These are phyloP conservation scores for Sycophaga agraensis DNA, from an alignment of 1,140 invertebrate genomes.

Conservation along the genomic window DNA sequence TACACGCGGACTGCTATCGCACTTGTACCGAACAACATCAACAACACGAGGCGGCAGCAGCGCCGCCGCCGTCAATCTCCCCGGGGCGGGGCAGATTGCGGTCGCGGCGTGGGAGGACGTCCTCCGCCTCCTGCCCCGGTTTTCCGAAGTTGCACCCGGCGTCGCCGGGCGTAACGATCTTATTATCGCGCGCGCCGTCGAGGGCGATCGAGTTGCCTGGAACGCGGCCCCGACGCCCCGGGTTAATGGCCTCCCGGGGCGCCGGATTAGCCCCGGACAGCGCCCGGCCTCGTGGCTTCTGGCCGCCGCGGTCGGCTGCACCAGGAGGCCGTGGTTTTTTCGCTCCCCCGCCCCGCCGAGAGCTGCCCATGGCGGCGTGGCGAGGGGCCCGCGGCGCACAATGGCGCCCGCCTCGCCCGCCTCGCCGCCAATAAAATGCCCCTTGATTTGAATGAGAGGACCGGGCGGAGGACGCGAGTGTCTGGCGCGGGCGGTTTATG, in stretches of 20 bases:
- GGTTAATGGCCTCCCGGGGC: background rate
- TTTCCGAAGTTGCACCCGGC: no score
- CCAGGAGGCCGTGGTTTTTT: no score
- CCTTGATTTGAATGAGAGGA: background rate
- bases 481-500: no score
- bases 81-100: constrained; percentile 10
- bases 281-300: background rate
- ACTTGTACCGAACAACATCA: constrained; percentile 2
- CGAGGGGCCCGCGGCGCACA: background rate
- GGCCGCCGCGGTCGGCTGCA: no score
- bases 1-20: background rate
- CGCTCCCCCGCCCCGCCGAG: no score
- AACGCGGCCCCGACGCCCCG: no score
- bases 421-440: background rate
- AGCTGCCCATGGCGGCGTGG: no score
- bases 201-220: background rate
- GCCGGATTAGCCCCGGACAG: background rate
- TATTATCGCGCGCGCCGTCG: constrained; percentile 1
- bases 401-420: background rate
- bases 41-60: background rate
- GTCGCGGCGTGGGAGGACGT: no score
- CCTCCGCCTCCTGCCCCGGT: no score
- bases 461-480: no score
- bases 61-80: constrained; percentile 5
- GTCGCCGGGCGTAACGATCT: constrained; percentile 21